Percentiles rank a stretch among this genome's conserved stretches.
These are phyloP conservation scores for Lasius platythorax DNA, from an alignment of 2,888 invertebrate species.

Conservation along the genomic window DNA sequence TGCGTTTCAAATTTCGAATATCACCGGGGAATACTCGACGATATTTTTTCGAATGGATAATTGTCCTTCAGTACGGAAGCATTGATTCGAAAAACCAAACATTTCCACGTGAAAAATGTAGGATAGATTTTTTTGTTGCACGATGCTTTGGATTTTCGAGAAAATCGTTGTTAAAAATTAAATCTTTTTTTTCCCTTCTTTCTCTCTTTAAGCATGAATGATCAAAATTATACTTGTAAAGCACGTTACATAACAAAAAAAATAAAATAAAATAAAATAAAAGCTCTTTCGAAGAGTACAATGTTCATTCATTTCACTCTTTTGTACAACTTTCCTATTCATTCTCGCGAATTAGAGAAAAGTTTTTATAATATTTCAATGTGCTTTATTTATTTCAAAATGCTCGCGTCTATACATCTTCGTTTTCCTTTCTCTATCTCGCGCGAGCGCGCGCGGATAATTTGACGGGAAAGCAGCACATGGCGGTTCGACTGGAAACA, in stretches of 20 bases:
- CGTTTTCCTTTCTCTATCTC: conserved; percentile 5
- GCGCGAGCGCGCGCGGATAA: conserved; percentile 19
- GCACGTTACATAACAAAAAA: neutral
- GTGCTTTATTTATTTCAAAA: neutral
- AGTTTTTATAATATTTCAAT: conserved; percentile 19
- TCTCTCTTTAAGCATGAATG: neutral
- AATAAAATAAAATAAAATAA: neutral
- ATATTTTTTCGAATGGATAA: conserved; percentile 21
- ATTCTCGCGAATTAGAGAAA: conserved; percentile 4
- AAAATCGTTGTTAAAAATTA: conserved; percentile 1
- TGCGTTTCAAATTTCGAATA: neutral
- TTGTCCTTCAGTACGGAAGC: conserved; percentile 28
- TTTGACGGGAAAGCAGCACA: conserved; percentile 31
- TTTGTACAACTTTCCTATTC: conserved; percentile 14
- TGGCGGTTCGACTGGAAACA: conserved; percentile 32
- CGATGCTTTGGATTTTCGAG: neutral
- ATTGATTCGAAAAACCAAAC: conserved; percentile 3
- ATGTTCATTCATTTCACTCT: conserved; percentile 14
- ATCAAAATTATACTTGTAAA: neutral
- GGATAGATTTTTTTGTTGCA: neutral
- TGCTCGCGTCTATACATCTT: conserved; percentile 3
- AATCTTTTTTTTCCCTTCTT: neutral
- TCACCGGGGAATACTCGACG: neutral
- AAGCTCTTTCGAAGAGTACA: neutral
- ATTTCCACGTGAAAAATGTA: neutral